A percentile compares a stretch with the other conserved stretches of the same genome.
phyloP scores from a whole-genome alignment of 2,888 invertebrate genomes.

The Girardia tigrina region DNA sequence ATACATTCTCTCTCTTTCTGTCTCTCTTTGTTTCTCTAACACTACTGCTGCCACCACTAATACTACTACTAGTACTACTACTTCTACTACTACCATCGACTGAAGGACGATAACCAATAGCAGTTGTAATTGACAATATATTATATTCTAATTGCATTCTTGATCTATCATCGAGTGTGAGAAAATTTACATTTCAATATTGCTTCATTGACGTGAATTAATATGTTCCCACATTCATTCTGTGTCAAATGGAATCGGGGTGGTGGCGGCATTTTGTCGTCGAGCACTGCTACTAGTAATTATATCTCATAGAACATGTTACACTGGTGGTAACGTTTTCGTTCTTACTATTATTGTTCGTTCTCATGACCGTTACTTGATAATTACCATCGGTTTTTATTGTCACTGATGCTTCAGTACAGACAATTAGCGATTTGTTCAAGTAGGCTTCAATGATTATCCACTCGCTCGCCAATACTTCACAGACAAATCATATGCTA shows the following conservation, averaged over 20 bases:
- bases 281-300: slow-evolving; percentile 1
- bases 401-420: background rate
- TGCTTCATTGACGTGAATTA: slow-evolving; percentile 23
- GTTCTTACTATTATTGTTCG: slow-evolving; percentile 6
- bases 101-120: background rate
- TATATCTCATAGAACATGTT: slow-evolving; percentile 18
- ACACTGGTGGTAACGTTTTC: background rate
- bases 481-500: no score
- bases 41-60: background rate
- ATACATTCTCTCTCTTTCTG: background rate
- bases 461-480: no score
- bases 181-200: slow-evolving; percentile 23
- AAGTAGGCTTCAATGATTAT: no score
- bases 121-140: slow-evolving; percentile 8
- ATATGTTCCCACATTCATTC: slow-evolving; percentile 18
- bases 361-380: slow-evolving; percentile 23
- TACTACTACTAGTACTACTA: no score
- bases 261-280: background rate
- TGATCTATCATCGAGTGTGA: slow-evolving; percentile 21
- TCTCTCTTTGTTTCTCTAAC: slow-evolving; percentile 15
- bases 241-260: slow-evolving; percentile 12
- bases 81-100: background rate
- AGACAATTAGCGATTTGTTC: slow-evolving; percentile 1
- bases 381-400: background rate
- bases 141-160: slow-evolving; percentile 10